These are phyloP conservation scores for Ferrisia virgata DNA, from an alignment of 2,888 invertebrate species.

Conservation along the genomic window DNA sequence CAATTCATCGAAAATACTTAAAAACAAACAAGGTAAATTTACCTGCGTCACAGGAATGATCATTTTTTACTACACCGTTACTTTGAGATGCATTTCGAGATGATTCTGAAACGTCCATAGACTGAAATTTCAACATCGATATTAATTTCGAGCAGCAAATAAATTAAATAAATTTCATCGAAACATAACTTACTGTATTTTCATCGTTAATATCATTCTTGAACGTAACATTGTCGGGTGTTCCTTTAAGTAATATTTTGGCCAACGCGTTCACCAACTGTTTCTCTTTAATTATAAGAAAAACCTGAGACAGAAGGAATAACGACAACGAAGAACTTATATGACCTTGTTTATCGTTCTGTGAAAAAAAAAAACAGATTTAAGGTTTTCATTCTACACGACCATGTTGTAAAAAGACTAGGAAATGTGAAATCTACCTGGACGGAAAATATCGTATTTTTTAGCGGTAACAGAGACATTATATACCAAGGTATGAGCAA, in stretches of 20 bases:
- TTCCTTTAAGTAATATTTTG: constrained; percentile 84
- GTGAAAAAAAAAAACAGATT: constrained; percentile 10
- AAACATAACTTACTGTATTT: constrained; percentile 19
- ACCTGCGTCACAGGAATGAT: neutral
- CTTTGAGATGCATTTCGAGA: neutral
- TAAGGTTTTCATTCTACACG: neutral
- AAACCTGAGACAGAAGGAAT: constrained; percentile 90
- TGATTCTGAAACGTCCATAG: neutral
- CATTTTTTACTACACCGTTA: neutral
- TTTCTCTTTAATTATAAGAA: constrained; percentile 86
- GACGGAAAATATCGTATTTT: constrained; percentile 45
- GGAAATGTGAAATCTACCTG: constrained; percentile 31
- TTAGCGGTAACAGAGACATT: constrained; percentile 69
- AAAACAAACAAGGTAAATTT: neutral
- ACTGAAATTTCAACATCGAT: neutral
- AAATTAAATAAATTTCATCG: neutral
- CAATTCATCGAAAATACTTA: neutral
- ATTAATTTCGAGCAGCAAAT: neutral
- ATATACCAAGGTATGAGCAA: constrained; percentile 90
- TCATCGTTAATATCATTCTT: constrained; percentile 2
- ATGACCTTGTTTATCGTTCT: constrained; percentile 58
- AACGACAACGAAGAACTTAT: constrained; percentile 71
- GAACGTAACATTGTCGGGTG: constrained; percentile 57
- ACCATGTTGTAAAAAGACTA: neutral
- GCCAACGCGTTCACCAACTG: constrained; percentile 87